phyloP scores from a whole-genome alignment of 2,888 invertebrate species.

The Malacosoma neustria region DNA sequence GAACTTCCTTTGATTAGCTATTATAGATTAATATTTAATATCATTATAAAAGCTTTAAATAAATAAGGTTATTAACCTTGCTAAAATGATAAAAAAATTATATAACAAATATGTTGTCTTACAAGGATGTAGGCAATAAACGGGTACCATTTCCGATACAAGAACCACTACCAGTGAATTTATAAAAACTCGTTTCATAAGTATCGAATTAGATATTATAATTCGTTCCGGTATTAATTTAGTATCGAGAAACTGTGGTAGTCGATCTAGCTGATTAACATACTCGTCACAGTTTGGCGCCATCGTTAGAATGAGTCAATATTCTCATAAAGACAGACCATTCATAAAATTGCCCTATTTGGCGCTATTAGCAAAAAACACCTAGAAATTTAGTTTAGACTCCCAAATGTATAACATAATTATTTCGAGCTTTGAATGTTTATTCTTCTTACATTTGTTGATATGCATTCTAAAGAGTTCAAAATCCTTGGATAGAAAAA shows the following conservation, averaged over 20 bases:
- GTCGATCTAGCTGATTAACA: slow-evolving; percentile 32
- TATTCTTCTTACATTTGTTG: no score
- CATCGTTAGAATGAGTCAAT: slow-evolving; percentile 35
- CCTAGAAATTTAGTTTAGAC: slow-evolving; percentile 12
- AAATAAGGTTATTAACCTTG: slow-evolving; percentile 5
- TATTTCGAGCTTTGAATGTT: no score
- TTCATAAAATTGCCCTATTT: slow-evolving; percentile 35
- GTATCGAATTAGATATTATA: slow-evolving; percentile 20
- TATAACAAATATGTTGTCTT: slow-evolving; percentile 29
- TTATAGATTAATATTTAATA: no score
- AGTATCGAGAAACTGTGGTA: slow-evolving; percentile 27
- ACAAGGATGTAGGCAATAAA: slow-evolving; percentile 42
- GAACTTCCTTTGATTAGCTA: no score
- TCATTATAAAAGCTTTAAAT: no score
- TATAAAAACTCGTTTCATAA: slow-evolving; percentile 35
- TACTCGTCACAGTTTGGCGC: slow-evolving; percentile 44
- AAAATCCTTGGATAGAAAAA: no score
- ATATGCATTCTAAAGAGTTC: no score
- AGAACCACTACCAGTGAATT: slow-evolving; percentile 24
- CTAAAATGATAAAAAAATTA: slow-evolving; percentile 21
- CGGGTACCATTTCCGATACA: slow-evolving; percentile 54
- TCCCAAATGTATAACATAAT: slow-evolving; percentile 6
- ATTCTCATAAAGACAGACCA: slow-evolving; percentile 29
- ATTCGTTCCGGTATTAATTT: slow-evolving; percentile 22
- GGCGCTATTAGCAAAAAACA: slow-evolving; percentile 22